A percentile compares a stretch with the other conserved stretches of the same genome.
These are phyloP conservation scores for Falco columbarius DNA, from an alignment of 2,797 vertebrate species.

Conservation along the genomic window DNA sequence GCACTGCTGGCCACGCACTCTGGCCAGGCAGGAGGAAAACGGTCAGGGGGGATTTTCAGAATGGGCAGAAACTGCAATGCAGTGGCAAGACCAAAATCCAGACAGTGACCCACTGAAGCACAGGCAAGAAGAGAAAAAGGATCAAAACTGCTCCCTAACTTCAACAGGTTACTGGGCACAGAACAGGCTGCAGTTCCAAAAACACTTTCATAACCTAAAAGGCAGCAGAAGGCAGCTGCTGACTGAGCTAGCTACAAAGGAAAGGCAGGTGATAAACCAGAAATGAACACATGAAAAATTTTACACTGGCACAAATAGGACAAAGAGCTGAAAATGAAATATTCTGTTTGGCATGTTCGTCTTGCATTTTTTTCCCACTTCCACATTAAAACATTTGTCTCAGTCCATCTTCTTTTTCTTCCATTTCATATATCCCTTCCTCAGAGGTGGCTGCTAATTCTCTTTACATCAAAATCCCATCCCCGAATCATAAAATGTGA, in stretches of 20 bases:
- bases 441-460: neutral
- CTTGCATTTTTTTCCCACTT: neutral
- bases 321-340: neutral
- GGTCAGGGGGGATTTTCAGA: neutral
- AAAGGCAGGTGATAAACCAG: neutral
- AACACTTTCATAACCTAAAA: neutral
- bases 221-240: neutral
- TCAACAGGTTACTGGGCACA: neutral
- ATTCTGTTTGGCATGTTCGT: neutral
- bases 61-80: neutral
- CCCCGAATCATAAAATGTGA: neutral
- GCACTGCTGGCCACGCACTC: accelerated
- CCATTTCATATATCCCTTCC: neutral
- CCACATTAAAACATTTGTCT: neutral
- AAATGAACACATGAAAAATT: neutral
- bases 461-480: neutral
- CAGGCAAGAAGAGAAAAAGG: neutral
- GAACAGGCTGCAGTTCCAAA: neutral
- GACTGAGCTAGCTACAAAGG: neutral
- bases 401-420: neutral
- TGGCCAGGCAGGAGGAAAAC: neutral
- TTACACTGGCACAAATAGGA: neutral
- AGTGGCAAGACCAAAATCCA: neutral
- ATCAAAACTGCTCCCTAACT: neutral
- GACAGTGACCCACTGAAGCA: neutral